Percentiles rank a stretch among this genome's conserved stretches.
Evolutionary conservation across 1,140 invertebrate species (phyloP).

Genomic region (Bradynema listronoti): DNA sequence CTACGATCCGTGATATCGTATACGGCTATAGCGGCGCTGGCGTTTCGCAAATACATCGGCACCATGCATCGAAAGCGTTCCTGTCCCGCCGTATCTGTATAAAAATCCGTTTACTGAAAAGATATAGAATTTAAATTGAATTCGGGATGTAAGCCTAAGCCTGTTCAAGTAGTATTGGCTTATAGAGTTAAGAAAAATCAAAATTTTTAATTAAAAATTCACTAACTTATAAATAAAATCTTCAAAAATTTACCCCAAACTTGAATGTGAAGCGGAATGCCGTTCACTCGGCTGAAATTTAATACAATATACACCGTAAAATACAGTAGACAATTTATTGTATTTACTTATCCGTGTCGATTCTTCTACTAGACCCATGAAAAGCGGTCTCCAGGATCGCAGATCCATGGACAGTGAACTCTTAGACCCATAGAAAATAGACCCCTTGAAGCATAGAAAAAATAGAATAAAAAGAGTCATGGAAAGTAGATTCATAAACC

Average conservation of each 20-base stretch:
- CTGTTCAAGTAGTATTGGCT: no score
- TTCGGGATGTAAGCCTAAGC: no score
- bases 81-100: conserved; percentile 84
- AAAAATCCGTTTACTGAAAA: neutral
- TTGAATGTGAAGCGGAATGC: conserved; percentile 60
- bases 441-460: neutral
- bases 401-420: neutral
- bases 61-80: conserved; percentile 90
- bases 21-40: conserved; percentile 89
- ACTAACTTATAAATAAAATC: neutral
- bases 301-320: no score
- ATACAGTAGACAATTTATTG: no score
- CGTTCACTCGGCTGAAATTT: conserved; percentile 17
- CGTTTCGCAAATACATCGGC: conserved; percentile 94
- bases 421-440: no score
- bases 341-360: no score
- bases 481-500: no score
- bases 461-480: neutral
- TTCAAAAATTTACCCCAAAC: conserved; percentile 69
- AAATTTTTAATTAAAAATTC: neutral
- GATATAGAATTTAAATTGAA: no score
- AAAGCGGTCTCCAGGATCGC: no score
- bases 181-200: neutral
- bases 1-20: conserved; percentile 95
- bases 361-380: no score